Evolutionary conservation across 2,888 invertebrate genomes (phyloP).

Genomic region (Parnassius smintheus): DNA sequence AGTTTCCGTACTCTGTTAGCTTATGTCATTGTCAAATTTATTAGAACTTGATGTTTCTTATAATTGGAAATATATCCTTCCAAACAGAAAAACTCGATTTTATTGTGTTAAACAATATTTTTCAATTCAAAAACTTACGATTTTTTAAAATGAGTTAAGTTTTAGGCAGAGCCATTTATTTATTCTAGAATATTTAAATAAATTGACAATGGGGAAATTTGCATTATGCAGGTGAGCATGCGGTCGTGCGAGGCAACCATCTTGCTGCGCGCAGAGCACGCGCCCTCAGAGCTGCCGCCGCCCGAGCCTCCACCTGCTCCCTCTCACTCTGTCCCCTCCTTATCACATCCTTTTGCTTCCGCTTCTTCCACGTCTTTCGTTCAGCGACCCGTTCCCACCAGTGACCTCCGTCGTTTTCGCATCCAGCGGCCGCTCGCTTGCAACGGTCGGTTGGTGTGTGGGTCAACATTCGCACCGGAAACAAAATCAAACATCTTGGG

Average conservation of each 20-base stretch:
- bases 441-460: constrained; percentile 2
- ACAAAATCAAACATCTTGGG: constrained; percentile 18
- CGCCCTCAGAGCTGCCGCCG: constrained; percentile 40
- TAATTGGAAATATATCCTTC: too few species aligned
- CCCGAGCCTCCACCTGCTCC: constrained; percentile 33
- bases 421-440: constrained; percentile 13
- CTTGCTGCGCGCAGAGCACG: constrained; percentile 60
- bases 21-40: too few species aligned
- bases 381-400: constrained; percentile 29
- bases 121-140: too few species aligned
- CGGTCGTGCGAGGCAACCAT: constrained; percentile 59
- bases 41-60: too few species aligned
- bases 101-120: too few species aligned
- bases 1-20: too few species aligned
- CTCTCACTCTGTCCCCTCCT: constrained; percentile 24
- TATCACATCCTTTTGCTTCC: constrained; percentile 3
- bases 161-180: too few species aligned
- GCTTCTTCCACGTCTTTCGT: too few species aligned
- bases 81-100: too few species aligned
- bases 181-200: too few species aligned
- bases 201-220: not conserved
- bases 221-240: constrained; percentile 49
- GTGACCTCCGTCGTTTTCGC: constrained; percentile 34
- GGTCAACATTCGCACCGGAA: constrained; percentile 12
- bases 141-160: too few species aligned